phyloP scores from a whole-genome alignment of 2,888 invertebrate species.

The Trachelus tabidus region DNA sequence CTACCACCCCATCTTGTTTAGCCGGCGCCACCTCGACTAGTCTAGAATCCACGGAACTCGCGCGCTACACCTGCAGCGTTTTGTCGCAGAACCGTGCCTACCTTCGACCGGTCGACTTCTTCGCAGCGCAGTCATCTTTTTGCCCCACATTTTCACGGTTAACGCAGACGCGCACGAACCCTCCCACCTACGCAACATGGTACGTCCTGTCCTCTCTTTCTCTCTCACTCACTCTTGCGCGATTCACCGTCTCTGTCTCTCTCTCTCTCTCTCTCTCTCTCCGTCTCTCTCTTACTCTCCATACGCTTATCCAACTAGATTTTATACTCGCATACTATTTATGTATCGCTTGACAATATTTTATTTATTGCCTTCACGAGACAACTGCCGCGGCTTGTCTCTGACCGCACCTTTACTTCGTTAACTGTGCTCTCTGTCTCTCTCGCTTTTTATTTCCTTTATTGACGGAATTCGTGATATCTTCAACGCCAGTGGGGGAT shows the following conservation, averaged over 20 bases:
- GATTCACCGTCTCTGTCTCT: not conserved
- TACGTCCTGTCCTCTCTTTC: not conserved
- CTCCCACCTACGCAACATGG: not conserved
- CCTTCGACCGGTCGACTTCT: constrained; percentile 5
- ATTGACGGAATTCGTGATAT: not conserved
- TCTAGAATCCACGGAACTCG: constrained; percentile 3
- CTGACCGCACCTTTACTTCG: not conserved
- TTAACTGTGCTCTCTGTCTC: not conserved
- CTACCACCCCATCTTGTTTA: not conserved
- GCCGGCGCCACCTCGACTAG: not conserved
- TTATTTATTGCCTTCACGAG: not conserved
- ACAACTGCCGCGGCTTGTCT: not conserved
- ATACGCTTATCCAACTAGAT: not conserved
- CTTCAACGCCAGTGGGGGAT: not conserved
- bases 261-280: not conserved
- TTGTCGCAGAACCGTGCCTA: constrained; percentile 9
- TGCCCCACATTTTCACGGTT: not conserved
- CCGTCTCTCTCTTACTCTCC: not conserved
- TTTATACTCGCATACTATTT: not conserved
- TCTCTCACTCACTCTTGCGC: not conserved
- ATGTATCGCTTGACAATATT: not conserved
- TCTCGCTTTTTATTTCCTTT: not conserved
- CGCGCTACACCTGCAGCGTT: constrained; percentile 7
- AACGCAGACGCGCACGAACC: constrained; percentile 2
- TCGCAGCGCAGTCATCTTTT: not conserved